phyloP scores from a whole-genome alignment of 2,797 vertebrate species.

The Eulemur albifrons region DNA sequence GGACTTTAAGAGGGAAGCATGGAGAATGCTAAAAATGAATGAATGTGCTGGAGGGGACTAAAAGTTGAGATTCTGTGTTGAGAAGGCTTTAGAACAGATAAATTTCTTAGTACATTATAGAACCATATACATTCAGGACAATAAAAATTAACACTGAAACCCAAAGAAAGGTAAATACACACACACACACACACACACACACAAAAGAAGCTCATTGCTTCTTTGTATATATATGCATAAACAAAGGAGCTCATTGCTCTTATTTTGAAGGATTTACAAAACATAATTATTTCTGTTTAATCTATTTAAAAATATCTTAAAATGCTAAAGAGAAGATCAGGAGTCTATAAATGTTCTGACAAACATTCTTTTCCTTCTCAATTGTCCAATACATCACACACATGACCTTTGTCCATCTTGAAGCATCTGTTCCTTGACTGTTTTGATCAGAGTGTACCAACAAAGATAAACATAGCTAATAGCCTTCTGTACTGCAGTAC shows the following conservation, averaged over 20 bases:
- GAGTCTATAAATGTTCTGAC: not conserved
- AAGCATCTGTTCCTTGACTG: constrained; percentile 23
- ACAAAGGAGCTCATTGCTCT: not conserved
- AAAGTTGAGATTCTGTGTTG: not conserved
- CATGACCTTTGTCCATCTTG: not conserved
- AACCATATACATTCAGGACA: not conserved
- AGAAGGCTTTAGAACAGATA: not conserved
- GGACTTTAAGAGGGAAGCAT: not conserved
- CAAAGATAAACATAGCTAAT: constrained; percentile 34
- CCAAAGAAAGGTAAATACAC: not conserved
- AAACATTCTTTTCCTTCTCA: not conserved
- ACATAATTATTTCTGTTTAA: constrained; percentile 11
- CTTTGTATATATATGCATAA: not conserved
- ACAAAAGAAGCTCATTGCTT: not conserved
- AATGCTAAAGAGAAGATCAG: not conserved
- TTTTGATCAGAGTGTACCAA: not conserved
- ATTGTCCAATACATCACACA: not conserved
- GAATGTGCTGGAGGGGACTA: fast-evolving
- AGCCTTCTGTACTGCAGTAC: not conserved
- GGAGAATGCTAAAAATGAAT: not conserved
- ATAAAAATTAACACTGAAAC: constrained; percentile 6
- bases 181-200: not conserved
- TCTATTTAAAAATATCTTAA: not conserved
- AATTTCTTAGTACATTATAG: not conserved
- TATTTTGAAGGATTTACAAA: constrained; percentile 43